Percentiles rank a stretch among this genome's conserved stretches.
phyloP scores from a whole-genome alignment of 2,113 vertebrate species.

The Phylloscopus whistleri region DNA sequence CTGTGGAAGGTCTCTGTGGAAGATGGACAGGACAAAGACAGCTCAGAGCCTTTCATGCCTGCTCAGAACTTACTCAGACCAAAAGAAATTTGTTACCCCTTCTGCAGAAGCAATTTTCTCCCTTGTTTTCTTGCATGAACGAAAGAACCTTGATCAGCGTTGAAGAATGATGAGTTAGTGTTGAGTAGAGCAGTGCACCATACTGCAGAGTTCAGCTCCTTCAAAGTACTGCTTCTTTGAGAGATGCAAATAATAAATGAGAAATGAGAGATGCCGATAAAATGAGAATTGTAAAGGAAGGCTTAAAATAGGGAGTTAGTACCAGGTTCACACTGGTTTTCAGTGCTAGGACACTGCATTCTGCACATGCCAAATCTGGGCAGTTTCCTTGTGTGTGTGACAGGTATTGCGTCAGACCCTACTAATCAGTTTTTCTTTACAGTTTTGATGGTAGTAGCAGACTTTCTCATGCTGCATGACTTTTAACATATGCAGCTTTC shows the following conservation, averaged over 20 bases:
- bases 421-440: not conserved
- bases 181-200: not conserved
- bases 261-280: not conserved
- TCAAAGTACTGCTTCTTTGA: not conserved
- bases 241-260: not conserved
- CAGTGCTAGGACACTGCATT: not conserved
- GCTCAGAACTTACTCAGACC: not conserved
- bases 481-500: slow-evolving; percentile 23
- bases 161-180: not conserved
- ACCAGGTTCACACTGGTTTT: not conserved
- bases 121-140: not conserved
- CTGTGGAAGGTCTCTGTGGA: not conserved
- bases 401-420: not conserved
- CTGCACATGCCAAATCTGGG: not conserved
- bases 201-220: not conserved
- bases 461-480: not conserved
- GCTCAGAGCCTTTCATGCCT: not conserved
- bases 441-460: not conserved
- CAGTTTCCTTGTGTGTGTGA: not conserved
- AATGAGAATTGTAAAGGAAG: not conserved
- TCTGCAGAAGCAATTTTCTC: not conserved
- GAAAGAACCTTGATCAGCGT: not conserved
- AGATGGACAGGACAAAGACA: not conserved
- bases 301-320: not conserved
- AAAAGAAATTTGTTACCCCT: not conserved